Evolutionary conservation across 2,888 invertebrate genomes (phyloP), one percentile per base, ranked within the genome.

Genomic region (Sisyra nigra): DNA sequence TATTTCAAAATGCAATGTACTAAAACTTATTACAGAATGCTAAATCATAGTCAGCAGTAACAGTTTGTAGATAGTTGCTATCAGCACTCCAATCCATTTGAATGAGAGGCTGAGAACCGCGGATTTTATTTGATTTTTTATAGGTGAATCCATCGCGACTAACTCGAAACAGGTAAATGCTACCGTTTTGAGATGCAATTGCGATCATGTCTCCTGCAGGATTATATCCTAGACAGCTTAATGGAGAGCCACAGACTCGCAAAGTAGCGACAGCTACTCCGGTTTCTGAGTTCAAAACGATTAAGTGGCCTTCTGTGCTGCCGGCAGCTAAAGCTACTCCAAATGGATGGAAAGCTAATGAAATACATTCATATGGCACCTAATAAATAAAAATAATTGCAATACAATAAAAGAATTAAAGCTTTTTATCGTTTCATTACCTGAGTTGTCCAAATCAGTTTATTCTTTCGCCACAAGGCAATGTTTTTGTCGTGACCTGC

Each of bases 61-160:
- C 87, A 1, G 88, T 85, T 65, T 91, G 91, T 45, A 93, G 65
- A 57, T 78, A 87, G 57, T 78, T 80, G 44, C 88, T 85, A 56
- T 92, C 91, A 33, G 81, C 76, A 58, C 91, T 89, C 91, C 91
- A 92, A 58, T 92, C 92, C 42, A 92, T 64, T 54, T 89, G 87
- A 46, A 82, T 78, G 3, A 92, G 66, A 0, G 87, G 82, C 55
- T 88, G 88, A 0, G 83, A 76, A 0, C 88, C 88, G 11, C 87
- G 71, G 46, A 88, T 87, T 63, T 87, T 88, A 56, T 87, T 87
- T 10, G 83, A 82, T 57, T 88, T 87, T 57, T 87, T 86, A 61
- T 88, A 91, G 0, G 86, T 84, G 58, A 86, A 88, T 2, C 91
- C 91, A 56, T 89, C 87, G 39, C 89, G 75, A 9, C 85, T 84